Base-by-base conservation (phyloP, 1,140 invertebrate species). In the Drosophila parvula region DNA sequence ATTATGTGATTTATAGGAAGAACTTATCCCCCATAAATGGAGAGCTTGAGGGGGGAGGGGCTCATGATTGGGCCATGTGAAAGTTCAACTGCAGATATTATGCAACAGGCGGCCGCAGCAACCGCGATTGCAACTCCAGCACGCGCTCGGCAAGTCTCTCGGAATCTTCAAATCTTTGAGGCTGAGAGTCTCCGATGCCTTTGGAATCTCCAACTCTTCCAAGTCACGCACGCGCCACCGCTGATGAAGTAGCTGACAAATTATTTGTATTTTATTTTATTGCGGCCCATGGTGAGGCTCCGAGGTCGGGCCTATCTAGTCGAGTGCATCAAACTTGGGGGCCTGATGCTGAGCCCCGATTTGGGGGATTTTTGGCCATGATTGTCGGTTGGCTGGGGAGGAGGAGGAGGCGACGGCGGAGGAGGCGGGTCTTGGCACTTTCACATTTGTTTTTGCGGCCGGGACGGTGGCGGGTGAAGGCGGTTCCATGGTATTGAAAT, bases 1-100 rank as follows among this genome's bases (percentile, higher is more conserved):
- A 74, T 84, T 79, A 84, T 78, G 65, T 85, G 81, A 85, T 80
- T 84, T 80, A 85, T 85, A 85, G 81, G 78, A 84, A 85, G 78
- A 85, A 81, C 71, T 62, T 77, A 83, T 76, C 38, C 38, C 30
- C 36, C 18, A 11, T 5, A 14, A 32, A 44, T 4, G 32, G 27
- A 7, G 10, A 4, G 22, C 5, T 11, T 3, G 9, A 7, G 43
- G n/a, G 14, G 1, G 6, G 16, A 18, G 70, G 55, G 47, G 18
- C 32, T 14, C 14, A 16, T 16, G 47, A 50, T 22, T 61, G 74
- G 32, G 41, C 64, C 51, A 16, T 84, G 78, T 77, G 81, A 84
- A 81, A 84, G 81, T 84, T 85, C 81, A 84, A 74, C 51, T 45
- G 64, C 38, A 56, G 38, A 18, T 47, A 43, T 84, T 84, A 74